These are phyloP conservation scores for Leptodirus hochenwartii DNA, from an alignment of 2,888 invertebrate species.

Conservation along the genomic window DNA sequence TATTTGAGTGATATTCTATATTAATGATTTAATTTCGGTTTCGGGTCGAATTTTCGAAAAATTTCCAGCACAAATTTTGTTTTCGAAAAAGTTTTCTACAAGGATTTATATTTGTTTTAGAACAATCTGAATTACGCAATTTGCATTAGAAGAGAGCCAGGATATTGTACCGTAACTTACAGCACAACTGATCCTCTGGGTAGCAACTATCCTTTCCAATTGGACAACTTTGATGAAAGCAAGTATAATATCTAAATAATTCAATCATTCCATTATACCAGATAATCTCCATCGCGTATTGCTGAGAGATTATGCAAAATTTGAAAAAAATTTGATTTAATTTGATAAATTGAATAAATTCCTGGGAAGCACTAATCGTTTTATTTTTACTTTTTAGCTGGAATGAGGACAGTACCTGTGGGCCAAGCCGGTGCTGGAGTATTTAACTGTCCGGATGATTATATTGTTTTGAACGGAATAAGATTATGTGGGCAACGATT, in stretches of 20 bases:
- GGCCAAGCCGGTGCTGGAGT: slow-evolving; percentile 58
- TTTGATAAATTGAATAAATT: slow-evolving; percentile 1
- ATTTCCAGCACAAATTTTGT: too few relatives aligned
- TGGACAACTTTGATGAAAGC: slow-evolving; percentile 50
- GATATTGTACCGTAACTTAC: slow-evolving; percentile 48
- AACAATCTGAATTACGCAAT: slow-evolving; percentile 64
- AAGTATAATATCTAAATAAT: slow-evolving; percentile 16
- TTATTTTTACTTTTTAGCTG: slow-evolving; percentile 29
- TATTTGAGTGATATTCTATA: too few relatives aligned
- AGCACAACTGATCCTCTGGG: slow-evolving; percentile 30
- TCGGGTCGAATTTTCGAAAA: too few relatives aligned
- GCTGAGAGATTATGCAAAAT: too few relatives aligned
- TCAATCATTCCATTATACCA: not conserved
- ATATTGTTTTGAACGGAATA: slow-evolving; percentile 46
- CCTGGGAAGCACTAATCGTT: slow-evolving; percentile 2
- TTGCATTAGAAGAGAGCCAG: slow-evolving; percentile 42
- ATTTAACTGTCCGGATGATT: slow-evolving; percentile 59
- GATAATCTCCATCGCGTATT: not conserved
- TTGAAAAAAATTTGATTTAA: slow-evolving; percentile 4
- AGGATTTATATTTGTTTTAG: slow-evolving; percentile 39
- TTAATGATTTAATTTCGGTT: too few relatives aligned
- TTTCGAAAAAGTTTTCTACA: too few relatives aligned
- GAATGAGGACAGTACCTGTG: slow-evolving; percentile 39
- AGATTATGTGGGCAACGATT: slow-evolving; percentile 55
- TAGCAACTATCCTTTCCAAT: slow-evolving; percentile 40